Evolutionary conservation across 1,140 invertebrate genomes (phyloP).

Genomic region (Drosophila pseudoananassae): DNA sequence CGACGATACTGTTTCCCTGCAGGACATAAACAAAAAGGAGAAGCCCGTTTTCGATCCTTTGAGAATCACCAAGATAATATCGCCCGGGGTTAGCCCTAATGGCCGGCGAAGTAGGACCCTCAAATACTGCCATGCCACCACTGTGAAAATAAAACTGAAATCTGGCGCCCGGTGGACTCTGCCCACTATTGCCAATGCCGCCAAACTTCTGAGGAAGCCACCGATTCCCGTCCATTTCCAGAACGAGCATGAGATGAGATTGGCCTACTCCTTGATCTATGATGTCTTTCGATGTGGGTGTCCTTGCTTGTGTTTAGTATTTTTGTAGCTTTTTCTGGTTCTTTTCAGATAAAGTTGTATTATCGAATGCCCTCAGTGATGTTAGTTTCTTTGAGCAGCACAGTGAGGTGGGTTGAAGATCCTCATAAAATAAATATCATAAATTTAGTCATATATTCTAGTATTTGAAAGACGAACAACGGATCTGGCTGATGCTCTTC

Average conservation of each 20-base stretch:
- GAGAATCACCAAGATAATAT: slow-evolving; percentile 59
- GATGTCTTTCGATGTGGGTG: slow-evolving; percentile 91
- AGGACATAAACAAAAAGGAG: slow-evolving; percentile 69
- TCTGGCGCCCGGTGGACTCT: slow-evolving; percentile 84
- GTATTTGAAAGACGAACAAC: slow-evolving; percentile 79
- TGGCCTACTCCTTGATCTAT: slow-evolving; percentile 90
- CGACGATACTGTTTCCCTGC: slow-evolving; percentile 58
- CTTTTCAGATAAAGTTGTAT: slow-evolving; percentile 87
- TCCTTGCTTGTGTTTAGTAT: not conserved
- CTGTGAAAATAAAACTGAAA: slow-evolving; percentile 53
- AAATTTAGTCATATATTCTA: not conserved
- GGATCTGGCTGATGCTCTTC: slow-evolving; percentile 87
- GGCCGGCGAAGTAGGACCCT: slow-evolving; percentile 38
- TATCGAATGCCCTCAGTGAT: slow-evolving; percentile 88
- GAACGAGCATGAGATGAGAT: slow-evolving; percentile 91
- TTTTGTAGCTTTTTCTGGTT: slow-evolving; percentile 86
- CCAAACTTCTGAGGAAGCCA: slow-evolving; percentile 85
- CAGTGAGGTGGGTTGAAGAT: slow-evolving; percentile 84
- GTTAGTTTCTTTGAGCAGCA: slow-evolving; percentile 87
- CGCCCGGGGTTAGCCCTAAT: slow-evolving; percentile 58
- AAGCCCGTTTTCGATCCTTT: slow-evolving; percentile 70
- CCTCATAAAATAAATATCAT: not conserved
- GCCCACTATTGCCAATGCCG: slow-evolving; percentile 86
- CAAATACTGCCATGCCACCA: slow-evolving; percentile 63
- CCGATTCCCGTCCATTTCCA: slow-evolving; percentile 85